A percentile compares a stretch with the other conserved stretches of the same genome.
Evolutionary conservation across 2,113 vertebrate species (phyloP).

Genomic region (Synchiropus splendidus): DNA sequence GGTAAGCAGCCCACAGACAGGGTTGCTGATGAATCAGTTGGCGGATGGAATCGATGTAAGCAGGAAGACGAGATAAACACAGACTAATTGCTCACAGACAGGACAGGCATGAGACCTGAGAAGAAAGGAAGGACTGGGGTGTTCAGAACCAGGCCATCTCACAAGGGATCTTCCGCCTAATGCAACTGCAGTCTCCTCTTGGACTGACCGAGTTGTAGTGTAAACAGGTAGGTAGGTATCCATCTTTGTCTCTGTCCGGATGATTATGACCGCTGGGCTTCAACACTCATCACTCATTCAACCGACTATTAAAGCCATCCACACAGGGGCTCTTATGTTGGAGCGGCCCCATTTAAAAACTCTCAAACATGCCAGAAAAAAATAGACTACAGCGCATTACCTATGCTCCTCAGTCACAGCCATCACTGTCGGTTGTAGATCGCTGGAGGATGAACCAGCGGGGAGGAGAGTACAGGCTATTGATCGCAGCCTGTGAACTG

Average conservation of each 20-base stretch:
- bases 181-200: neutral
- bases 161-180: constrained; percentile 1
- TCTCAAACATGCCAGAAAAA: constrained; percentile 28
- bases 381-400: constrained; percentile 31
- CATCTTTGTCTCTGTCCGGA: too few species aligned
- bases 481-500: constrained; percentile 58
- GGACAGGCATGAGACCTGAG: constrained; percentile 17
- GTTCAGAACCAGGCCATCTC: constrained; percentile 19
- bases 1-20: constrained; percentile 29
- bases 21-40: constrained; percentile 42
- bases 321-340: constrained; percentile 26
- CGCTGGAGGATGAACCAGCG: constrained; percentile 18
- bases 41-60: constrained; percentile 50
- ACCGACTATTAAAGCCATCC: constrained; percentile 11
- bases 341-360: constrained; percentile 31
- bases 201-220: constrained; percentile 1
- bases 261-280: constrained; percentile 23
- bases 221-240: too few species aligned
- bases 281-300: constrained; percentile 24
- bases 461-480: constrained; percentile 32
- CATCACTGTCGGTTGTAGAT: constrained; percentile 16
- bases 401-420: constrained; percentile 32
- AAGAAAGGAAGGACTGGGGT: constrained; percentile 8
- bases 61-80: constrained; percentile 58
- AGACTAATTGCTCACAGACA: constrained; percentile 60